Base-by-base conservation (phyloP, 2,888 invertebrate species). In the Agrotis puta region DNA sequence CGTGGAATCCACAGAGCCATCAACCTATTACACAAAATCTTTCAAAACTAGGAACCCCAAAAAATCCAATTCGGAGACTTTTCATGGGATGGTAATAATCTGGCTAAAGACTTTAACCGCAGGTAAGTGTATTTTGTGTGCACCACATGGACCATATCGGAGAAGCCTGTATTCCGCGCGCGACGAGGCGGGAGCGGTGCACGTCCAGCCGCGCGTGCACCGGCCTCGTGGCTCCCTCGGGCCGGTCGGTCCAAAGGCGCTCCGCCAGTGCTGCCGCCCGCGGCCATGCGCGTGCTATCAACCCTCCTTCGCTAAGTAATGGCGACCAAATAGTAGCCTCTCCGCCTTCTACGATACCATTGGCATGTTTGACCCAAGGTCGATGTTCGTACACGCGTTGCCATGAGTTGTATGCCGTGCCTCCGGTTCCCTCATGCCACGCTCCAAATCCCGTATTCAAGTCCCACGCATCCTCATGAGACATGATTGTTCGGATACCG, bases 381-480 rank as follows among this genome's bases (percentile, higher is more conserved):
- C 97, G 95, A 89, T 98, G 98, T 88, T 97, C 98, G 90, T 98
- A 98, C 24, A 98, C 97, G 45, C 97, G 97, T 89, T 98, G 98
- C 98, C 98, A 98, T 16, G 98, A 97, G 81, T 98, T 97, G 91
- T 98, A 98, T 0, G 98, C 98, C 39, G 97, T 97, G 85, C 98
- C 98, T 61, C 97, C 97, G 0, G 97, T 97, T 68, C 97, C 97
- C 3, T 98, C 97, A 54, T 98, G 94, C 98, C 98, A 98, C 65
- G 97, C 96, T 11, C 98, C 98, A 85, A 97, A 97, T 1, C 98
- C 98, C 85, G 98, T 98, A 88, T 98, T 98, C 81, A 98, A 96
- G 90, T 98, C 98, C 98, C 98, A 98, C 7, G 98, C 97, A 87
- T 98, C 98, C 64, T 98, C 98, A 90, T 98, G 98, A 11, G 98